A percentile compares a stretch with the other conserved stretches of the same genome.
These are phyloP conservation scores for Nannospalax galili DNA, from an alignment of 2,113 vertebrate species.

Conservation along the genomic window DNA sequence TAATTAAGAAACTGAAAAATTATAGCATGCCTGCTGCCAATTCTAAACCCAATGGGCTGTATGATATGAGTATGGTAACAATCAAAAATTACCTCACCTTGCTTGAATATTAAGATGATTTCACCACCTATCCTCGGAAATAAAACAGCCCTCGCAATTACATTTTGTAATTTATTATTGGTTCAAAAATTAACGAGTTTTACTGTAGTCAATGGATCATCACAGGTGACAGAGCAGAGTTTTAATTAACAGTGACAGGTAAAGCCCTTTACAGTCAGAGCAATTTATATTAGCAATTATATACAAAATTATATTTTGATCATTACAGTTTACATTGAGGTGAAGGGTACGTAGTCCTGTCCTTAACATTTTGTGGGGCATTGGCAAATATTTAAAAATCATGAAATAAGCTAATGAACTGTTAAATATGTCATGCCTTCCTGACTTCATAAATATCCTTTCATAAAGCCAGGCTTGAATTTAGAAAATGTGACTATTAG, in stretches of 20 bases:
- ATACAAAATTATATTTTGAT: conserved; percentile 83
- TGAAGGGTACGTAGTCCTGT: conserved; percentile 32
- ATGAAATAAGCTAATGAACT: conserved; percentile 24
- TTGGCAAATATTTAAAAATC: conserved; percentile 23
- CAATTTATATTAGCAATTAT: conserved; percentile 86
- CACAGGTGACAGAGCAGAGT: conserved; percentile 90
- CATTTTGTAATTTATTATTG: conserved; percentile 89
- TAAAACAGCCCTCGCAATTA: conserved; percentile 90
- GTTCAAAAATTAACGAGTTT: conserved; percentile 91
- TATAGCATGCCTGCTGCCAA: conserved; percentile 82
- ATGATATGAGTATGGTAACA: conserved; percentile 81
- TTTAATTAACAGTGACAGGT: conserved; percentile 93
- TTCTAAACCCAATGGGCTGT: conserved; percentile 86
- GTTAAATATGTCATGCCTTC: neutral
- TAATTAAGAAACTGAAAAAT: conserved; percentile 88
- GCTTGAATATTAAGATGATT: conserved; percentile 83
- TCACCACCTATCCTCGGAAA: conserved; percentile 86
- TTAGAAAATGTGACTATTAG: neutral
- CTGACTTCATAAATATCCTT: neutral
- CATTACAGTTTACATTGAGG: conserved; percentile 69
- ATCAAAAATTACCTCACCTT: conserved; percentile 80
- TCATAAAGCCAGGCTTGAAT: neutral
- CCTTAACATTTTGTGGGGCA: conserved; percentile 1
- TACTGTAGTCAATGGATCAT: conserved; percentile 91
- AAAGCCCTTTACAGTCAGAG: conserved; percentile 85